Evolutionary conservation across 1,140 invertebrate genomes (phyloP).

Genomic region (Coenobita brevimanus): DNA sequence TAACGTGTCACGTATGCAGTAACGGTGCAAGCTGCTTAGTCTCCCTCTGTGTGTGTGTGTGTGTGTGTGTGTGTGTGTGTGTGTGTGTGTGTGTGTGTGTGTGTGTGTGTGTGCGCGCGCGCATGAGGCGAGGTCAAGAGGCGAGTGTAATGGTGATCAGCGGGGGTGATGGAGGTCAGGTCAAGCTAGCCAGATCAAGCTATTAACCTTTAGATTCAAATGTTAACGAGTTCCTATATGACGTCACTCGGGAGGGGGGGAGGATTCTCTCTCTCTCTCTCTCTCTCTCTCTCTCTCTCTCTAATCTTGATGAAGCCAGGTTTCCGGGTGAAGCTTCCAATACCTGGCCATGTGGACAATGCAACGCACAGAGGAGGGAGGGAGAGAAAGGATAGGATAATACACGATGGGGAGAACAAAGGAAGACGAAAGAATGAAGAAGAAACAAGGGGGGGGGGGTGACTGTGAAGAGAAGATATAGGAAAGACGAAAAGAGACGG

Average conservation of each 20-base stretch:
- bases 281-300: not conserved
- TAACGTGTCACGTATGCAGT: too few relatives aligned
- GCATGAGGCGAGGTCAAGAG: not conserved
- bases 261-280: not conserved
- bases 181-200: too few relatives aligned
- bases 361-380: not conserved
- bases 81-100: too few relatives aligned
- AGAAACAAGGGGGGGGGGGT: not conserved
- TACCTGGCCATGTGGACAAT: not conserved
- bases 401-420: not conserved
- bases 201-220: too few relatives aligned
- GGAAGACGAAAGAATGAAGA: not conserved
- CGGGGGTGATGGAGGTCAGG: not conserved
- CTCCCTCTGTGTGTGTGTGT: too few relatives aligned
- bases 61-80: too few relatives aligned
- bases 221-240: not conserved
- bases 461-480: too few relatives aligned
- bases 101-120: constrained; percentile 4
- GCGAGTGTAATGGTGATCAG: not conserved
- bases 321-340: not conserved
- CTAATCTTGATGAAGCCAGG: too few relatives aligned
- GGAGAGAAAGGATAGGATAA: not conserved
- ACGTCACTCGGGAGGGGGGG: not conserved
- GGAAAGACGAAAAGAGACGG: too few relatives aligned
- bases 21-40: too few relatives aligned